These are phyloP conservation scores for Cryptoprocta ferox DNA, from an alignment of 2,797 vertebrate genomes.

Conservation along the genomic window DNA sequence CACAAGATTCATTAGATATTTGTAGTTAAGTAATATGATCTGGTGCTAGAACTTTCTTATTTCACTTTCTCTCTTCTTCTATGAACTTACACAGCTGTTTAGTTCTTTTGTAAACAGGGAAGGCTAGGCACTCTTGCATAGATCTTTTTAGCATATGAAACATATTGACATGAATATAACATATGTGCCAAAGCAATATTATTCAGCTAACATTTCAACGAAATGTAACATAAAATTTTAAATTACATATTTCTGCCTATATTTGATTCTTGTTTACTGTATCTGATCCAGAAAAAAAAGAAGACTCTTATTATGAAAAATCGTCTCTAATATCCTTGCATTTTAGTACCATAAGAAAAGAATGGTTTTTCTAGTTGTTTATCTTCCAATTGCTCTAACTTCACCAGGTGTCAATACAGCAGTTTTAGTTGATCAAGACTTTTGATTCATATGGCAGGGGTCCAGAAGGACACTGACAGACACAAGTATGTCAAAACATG, in stretches of 20 bases:
- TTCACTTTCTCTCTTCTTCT: constrained; percentile 35
- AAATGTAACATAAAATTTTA: constrained; percentile 81
- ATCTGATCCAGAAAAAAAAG: constrained; percentile 41
- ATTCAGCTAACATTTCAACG: constrained; percentile 79
- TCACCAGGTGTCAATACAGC: neutral
- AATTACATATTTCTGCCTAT: constrained; percentile 78
- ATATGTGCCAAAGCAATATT: constrained; percentile 82
- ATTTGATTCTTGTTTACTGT: constrained; percentile 77
- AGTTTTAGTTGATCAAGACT: neutral
- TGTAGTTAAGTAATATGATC: constrained; percentile 9
- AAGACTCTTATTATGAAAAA: constrained; percentile 64
- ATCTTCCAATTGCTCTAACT: neutral
- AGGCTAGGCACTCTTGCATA: constrained; percentile 68
- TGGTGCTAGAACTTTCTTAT: constrained; percentile 44
- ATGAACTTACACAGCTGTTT: constrained; percentile 74
- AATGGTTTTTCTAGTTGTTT: neutral
- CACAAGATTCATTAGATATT: neutral
- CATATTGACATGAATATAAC: constrained; percentile 83
- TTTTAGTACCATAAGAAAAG: constrained; percentile 43
- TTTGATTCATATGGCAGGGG: neutral
- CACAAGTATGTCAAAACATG: constrained; percentile 15
- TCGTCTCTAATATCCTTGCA: constrained; percentile 58
- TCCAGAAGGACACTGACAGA: neutral
- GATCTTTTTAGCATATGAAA: constrained; percentile 80
- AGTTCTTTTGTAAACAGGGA: constrained; percentile 73